Evolutionary conservation across 92 coral and sea anemone species (phyloP).

Genomic region (Porites evermanni): DNA sequence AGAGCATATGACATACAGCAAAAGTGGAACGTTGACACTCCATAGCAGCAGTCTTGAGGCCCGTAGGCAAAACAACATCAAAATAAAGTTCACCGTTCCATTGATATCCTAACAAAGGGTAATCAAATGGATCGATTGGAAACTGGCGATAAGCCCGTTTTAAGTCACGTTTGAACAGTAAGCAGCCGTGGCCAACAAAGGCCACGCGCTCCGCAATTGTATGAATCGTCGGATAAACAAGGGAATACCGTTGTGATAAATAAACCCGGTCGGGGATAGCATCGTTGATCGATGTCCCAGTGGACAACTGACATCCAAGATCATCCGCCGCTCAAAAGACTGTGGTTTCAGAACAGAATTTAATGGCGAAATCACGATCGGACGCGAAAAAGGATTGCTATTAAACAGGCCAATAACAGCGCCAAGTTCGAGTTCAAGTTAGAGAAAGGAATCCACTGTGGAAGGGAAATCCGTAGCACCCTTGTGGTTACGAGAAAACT

Average conservation of each 20-base stretch:
- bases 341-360: constrained; percentile 13
- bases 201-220: background rate
- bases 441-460: constrained; percentile 9
- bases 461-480: constrained; percentile 26
- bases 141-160: constrained; percentile 27
- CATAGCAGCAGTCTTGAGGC: constrained; percentile 3
- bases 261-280: background rate
- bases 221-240: constrained; percentile 9
- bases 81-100: background rate
- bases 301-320: constrained; percentile 8
- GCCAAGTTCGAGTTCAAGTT: background rate
- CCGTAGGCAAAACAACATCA: constrained; percentile 25
- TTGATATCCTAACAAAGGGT: constrained; percentile 9
- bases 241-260: background rate
- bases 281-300: constrained; percentile 7
- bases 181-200: constrained; percentile 3
- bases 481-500: constrained; percentile 27
- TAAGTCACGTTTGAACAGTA: constrained; percentile 27
- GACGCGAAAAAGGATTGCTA: background rate
- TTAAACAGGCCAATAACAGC: constrained; percentile 5
- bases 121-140: constrained; percentile 36
- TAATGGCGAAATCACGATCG: constrained; percentile 12
- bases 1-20: background rate
- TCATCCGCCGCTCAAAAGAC: constrained; percentile 6
- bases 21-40: background rate